A percentile compares a stretch with the other conserved stretches of the same genome.
Evolutionary conservation across 2,113 vertebrate species (phyloP).

Genomic region (Ictalurus furcatus): DNA sequence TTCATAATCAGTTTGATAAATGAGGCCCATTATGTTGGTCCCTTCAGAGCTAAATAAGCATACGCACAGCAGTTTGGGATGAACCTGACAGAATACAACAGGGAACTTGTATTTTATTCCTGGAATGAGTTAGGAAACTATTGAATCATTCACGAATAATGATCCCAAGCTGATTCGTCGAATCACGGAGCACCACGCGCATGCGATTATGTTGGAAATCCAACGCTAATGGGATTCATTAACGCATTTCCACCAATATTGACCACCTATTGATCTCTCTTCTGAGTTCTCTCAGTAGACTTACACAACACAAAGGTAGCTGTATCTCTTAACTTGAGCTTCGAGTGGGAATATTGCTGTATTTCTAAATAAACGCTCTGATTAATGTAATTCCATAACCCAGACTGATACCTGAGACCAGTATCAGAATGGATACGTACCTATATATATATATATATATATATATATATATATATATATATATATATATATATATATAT

Average conservation of each 20-base stretch:
- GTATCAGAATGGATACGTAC: neutral
- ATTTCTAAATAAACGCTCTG: neutral
- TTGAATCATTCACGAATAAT: neutral
- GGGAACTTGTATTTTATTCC: neutral
- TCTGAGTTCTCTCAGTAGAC: neutral
- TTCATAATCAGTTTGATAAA: neutral
- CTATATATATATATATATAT: too few relatives aligned
- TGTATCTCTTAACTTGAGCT: neutral
- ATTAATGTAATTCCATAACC: too few relatives aligned
- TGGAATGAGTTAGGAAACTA: neutral
- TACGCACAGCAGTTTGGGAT: neutral
- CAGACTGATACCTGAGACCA: neutral
- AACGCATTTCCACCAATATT: neutral
- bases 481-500: too few relatives aligned
- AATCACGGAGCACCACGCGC: neutral
- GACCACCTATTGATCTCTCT: neutral
- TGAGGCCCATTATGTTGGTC: neutral
- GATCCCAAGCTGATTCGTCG: neutral
- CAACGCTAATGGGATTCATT: neutral
- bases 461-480: too few relatives aligned
- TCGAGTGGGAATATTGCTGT: neutral
- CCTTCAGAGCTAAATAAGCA: neutral
- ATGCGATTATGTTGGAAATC: neutral
- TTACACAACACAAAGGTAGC: neutral
- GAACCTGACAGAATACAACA: neutral